A percentile compares a stretch with the other conserved stretches of the same genome.
Conservation (phyloP, 1,140 invertebrate genomes). For the Drosophila albomicans region DNA sequence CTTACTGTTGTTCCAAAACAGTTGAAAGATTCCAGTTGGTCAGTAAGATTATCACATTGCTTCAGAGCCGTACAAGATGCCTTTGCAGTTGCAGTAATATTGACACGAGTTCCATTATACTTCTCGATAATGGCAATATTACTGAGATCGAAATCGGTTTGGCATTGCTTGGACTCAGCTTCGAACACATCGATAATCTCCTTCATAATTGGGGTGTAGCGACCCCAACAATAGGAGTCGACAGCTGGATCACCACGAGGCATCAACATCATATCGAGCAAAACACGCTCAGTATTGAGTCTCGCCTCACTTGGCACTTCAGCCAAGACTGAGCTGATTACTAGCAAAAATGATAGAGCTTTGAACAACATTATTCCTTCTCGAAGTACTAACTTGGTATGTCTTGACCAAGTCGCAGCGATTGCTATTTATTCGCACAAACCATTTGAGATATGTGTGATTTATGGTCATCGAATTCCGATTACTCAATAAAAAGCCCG, state of each 20-base stretch:
- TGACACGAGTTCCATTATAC: background rate
- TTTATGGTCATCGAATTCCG: constrained; percentile 13
- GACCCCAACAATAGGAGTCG: constrained; percentile 44
- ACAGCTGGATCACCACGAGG: background rate
- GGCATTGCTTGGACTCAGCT: constrained; percentile 23
- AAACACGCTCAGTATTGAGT: background rate
- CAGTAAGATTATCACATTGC: constrained; percentile 5
- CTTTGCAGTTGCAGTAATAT: background rate
- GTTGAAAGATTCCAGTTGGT: constrained; percentile 12
- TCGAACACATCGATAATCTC: constrained; percentile 17
- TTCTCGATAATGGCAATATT: background rate
- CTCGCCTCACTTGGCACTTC: background rate
- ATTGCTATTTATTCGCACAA: constrained; percentile 20
- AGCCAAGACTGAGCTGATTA: constrained; percentile 14
- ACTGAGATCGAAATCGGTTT: background rate
- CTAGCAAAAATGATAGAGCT: constrained; percentile 15
- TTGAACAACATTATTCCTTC: constrained; percentile 32
- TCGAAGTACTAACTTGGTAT: constrained; percentile 17
- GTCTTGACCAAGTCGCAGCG: background rate
- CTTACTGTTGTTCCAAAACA: constrained; percentile 37
- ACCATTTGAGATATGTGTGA: background rate
- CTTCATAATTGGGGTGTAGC: constrained; percentile 41
- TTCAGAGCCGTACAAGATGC: constrained; percentile 21
- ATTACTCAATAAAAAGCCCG: background rate
- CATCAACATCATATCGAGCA: constrained; percentile 29